These are phyloP conservation scores for Cirrhinus mrigala DNA, from an alignment of 2,797 vertebrate genomes.

Conservation along the genomic window DNA sequence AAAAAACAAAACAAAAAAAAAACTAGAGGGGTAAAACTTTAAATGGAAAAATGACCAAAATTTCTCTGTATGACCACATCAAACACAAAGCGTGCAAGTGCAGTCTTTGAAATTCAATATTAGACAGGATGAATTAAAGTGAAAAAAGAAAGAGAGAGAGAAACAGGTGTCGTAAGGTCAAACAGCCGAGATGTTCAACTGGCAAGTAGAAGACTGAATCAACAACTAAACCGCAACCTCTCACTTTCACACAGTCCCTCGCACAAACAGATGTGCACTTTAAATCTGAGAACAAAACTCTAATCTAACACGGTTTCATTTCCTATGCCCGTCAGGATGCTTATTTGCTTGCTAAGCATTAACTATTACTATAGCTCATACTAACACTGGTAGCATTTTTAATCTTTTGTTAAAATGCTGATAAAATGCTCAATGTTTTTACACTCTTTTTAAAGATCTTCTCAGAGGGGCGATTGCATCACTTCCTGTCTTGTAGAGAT, in stretches of 20 bases:
- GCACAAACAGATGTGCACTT: not conserved
- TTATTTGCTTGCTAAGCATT: not conserved
- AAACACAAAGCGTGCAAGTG: not conserved
- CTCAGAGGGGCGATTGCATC: slow-evolving; percentile 85
- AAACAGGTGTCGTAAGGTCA: slow-evolving; percentile 17
- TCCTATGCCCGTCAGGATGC: not conserved
- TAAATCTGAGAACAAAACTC: slow-evolving; percentile 18
- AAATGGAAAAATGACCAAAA: no score
- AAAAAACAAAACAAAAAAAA: not conserved
- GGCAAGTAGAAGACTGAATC: slow-evolving; percentile 23
- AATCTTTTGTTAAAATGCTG: not conserved
- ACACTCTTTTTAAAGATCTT: slow-evolving; percentile 82
- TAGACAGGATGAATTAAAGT: slow-evolving; percentile 5
- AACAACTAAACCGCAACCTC: slow-evolving; percentile 36
- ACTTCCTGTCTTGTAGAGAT: slow-evolving; percentile 92
- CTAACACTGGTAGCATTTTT: not conserved
- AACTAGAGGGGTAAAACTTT: not conserved
- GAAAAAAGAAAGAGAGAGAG: not conserved
- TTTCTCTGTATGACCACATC: slow-evolving; percentile 1
- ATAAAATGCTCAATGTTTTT: not conserved
- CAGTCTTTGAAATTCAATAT: not conserved
- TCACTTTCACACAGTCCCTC: slow-evolving; percentile 26
- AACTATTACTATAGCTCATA: not conserved
- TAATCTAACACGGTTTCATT: not conserved
- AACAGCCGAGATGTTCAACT: slow-evolving; percentile 15